Conservation (phyloP, 2,113 vertebrate genomes). For the Pogona vitticeps region DNA sequence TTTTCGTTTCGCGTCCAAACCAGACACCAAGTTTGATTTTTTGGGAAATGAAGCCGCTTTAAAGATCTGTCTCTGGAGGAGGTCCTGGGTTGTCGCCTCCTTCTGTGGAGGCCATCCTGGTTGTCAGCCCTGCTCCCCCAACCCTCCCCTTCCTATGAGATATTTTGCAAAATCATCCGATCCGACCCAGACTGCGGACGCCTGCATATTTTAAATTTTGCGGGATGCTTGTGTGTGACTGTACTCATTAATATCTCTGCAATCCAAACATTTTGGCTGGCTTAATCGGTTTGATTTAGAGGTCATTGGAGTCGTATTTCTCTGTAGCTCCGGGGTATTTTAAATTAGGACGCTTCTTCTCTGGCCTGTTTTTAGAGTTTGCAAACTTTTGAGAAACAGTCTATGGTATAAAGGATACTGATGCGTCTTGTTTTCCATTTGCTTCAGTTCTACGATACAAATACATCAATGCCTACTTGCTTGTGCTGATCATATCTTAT, state of each 20-base stretch:
- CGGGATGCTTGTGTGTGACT: not conserved
- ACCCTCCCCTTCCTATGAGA: not conserved
- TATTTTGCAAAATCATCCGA: not conserved
- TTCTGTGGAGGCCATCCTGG: too few relatives aligned
- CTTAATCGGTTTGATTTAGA: slow-evolving; percentile 6
- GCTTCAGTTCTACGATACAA: too few relatives aligned
- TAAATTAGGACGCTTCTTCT: not conserved
- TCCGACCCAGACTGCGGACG: not conserved
- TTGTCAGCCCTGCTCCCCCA: too few relatives aligned
- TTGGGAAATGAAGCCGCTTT: too few relatives aligned
- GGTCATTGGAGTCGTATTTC: not conserved
- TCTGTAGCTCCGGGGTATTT: not conserved
- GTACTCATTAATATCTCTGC: slow-evolving; percentile 3
- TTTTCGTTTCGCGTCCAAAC: too few relatives aligned
- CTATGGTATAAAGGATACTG: too few relatives aligned
- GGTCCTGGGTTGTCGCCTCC: too few relatives aligned
- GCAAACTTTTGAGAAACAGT: not conserved
- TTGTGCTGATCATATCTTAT: not conserved
- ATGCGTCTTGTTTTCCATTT: not conserved
- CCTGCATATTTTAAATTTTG: too few relatives aligned
- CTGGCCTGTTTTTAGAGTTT: not conserved
- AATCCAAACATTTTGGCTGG: not conserved
- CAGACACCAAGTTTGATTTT: too few relatives aligned
- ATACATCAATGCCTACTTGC: not conserved
- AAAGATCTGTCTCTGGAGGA: too few relatives aligned